Evolutionary conservation across 2,113 vertebrate genomes (phyloP), one percentile per base, ranked within the genome.

Genomic region (Oryzias curvinotus): DNA sequence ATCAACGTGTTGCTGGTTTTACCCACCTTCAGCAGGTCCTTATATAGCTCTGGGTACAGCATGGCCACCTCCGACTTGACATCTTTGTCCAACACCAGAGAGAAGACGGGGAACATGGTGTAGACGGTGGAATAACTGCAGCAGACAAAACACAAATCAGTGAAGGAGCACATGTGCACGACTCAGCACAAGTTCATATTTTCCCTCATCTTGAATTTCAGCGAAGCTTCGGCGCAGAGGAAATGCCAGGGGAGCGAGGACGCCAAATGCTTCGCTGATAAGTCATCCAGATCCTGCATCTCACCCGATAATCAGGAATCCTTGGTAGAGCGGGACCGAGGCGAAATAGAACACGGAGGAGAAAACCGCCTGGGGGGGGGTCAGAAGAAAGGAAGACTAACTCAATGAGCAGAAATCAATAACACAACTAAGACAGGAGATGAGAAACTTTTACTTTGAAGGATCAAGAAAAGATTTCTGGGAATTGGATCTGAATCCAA

Each of bases 51-150:
- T 28, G 97, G 97, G 63, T 99, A 99, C 16, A 99, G 81, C 97
- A 99, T 99, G 52, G 97, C 97, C 1, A 99, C 97, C 80, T 98
- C 97, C 0, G 97, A 98, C 76, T 98, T 98, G 1, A 99, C 97
- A 28, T 99, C 97, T 78, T 98, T 99, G 91, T 99, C 97, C 91
- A 99, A 68, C 28, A 99, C 97, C 71, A 99, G 91, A 50, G 97
- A 99, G 79, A 99, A 99, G 21, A 98, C 96, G 0, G 97, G 97
- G 74, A 98, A 98, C 97, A 99, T 98, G n/a, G 97, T 98, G 75
- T 98, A 98, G 81, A 97, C 90, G 3, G 97, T 98, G 68, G 97
- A 98, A 73, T 98, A 98, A 71, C 96, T 99, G 71, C 26, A 75
- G 69, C 28, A 44, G 53, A 71, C 52, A 68, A 47, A 14, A 56